phyloP scores from a whole-genome alignment of 2,888 invertebrate genomes.

The Calliopum simillimum region DNA sequence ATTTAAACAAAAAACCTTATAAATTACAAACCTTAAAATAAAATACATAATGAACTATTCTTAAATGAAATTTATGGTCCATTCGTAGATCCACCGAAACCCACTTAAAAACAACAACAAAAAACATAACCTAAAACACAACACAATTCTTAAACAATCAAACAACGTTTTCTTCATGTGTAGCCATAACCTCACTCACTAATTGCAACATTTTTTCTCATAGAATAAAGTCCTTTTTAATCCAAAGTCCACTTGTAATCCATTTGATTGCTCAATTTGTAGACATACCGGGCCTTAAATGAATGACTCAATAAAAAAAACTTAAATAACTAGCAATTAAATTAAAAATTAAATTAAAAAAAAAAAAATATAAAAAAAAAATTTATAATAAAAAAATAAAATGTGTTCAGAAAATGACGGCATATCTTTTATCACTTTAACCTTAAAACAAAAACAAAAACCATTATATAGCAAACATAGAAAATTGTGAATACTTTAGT shows the following conservation, averaged over 20 bases:
- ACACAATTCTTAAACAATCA: too few relatives aligned
- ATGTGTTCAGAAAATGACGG: conserved; percentile 21
- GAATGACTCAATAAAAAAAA: conserved; percentile 34
- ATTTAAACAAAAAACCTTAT: too few relatives aligned
- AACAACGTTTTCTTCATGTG: not conserved
- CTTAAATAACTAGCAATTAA: conserved; percentile 15
- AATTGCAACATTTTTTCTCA: too few relatives aligned
- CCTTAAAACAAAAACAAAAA: not conserved
- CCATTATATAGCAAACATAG: not conserved
- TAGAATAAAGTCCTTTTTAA: not conserved
- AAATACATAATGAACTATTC: too few relatives aligned
- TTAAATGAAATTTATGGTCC: conserved; percentile 23
- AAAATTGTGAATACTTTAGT: conserved; percentile 20
- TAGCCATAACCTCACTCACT: too few relatives aligned
- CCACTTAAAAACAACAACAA: too few relatives aligned
- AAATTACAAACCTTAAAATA: too few relatives aligned
- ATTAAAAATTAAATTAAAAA: not conserved
- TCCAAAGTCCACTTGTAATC: conserved; percentile 16
- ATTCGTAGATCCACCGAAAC: conserved; percentile 27
- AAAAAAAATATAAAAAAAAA: not conserved
- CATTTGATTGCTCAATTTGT: conserved; percentile 11
- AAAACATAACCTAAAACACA: too few relatives aligned
- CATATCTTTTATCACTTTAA: conserved; percentile 22
- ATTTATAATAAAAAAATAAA: not conserved
- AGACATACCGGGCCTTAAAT: conserved; percentile 37